These are phyloP conservation scores for Mormyrus lacerda DNA, from an alignment of 2,113 vertebrate species.

Conservation along the genomic window DNA sequence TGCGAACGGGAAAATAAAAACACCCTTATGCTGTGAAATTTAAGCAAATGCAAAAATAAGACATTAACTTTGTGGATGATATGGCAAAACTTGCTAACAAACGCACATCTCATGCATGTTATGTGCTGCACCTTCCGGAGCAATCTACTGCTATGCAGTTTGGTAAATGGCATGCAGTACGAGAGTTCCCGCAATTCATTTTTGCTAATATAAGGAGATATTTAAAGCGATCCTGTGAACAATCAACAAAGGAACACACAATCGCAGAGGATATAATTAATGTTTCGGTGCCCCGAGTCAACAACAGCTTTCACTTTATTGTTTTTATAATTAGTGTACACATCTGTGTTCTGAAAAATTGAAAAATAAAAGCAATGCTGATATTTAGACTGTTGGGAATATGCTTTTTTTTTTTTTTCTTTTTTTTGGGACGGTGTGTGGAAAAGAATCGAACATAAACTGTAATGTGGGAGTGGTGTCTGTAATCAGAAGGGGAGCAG, in stretches of 20 bases:
- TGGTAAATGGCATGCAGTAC: neutral
- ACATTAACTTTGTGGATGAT: neutral
- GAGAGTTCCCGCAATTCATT: neutral
- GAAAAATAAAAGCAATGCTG: neutral
- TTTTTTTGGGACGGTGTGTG: neutral
- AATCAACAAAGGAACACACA: neutral
- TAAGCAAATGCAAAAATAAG: neutral
- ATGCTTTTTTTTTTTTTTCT: neutral
- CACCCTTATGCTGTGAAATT: neutral
- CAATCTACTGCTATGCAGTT: neutral
- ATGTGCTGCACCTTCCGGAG: neutral
- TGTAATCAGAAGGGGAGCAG: slow-evolving; percentile 40
- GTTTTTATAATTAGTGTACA: neutral
- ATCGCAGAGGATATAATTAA: neutral
- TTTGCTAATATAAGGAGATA: neutral
- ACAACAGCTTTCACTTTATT: neutral
- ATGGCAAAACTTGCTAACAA: neutral
- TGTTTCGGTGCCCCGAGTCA: neutral
- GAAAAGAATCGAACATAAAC: neutral
- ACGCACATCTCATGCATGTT: neutral
- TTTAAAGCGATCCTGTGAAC: neutral
- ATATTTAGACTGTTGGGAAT: neutral
- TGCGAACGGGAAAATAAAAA: neutral
- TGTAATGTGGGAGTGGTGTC: slow-evolving; percentile 30
- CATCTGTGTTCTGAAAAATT: neutral